Evolutionary conservation across 2,888 invertebrate genomes (phyloP).

Genomic region (Chirona hameri): DNA sequence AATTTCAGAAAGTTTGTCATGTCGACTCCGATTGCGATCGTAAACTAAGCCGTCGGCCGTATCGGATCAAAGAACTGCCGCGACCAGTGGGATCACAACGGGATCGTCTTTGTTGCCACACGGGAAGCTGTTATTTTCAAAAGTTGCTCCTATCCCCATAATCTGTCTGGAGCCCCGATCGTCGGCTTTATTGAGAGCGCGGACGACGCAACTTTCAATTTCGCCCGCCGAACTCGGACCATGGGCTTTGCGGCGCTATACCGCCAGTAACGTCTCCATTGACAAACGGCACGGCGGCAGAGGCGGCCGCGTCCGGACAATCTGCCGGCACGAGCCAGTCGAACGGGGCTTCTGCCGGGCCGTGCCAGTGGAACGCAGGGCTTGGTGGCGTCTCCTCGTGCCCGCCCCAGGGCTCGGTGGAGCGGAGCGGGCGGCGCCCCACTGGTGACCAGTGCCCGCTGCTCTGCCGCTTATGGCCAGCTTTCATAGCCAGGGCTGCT

Average conservation of each 20-base stretch:
- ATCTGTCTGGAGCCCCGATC: neutral
- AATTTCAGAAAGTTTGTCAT: constrained; percentile 1
- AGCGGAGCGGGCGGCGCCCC: neutral
- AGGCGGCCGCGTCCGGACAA: neutral
- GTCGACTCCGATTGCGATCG: neutral
- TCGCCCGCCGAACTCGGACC: neutral
- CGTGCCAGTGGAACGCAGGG: no score
- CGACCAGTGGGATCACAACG: neutral
- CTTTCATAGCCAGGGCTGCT: no score
- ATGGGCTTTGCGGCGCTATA: constrained; percentile 9
- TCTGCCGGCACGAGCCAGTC: neutral
- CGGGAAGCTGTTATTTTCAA: constrained; percentile 10
- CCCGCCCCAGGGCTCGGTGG: neutral
- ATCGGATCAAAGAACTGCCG: neutral
- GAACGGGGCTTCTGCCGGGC: no score
- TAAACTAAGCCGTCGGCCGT: neutral
- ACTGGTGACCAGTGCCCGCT: no score
- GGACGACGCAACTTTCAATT: neutral
- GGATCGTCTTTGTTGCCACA: neutral
- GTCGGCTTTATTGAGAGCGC: constrained; percentile 9
- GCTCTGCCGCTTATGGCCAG: no score
- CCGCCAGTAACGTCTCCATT: neutral
- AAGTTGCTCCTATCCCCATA: neutral
- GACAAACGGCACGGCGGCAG: constrained; percentile 6
- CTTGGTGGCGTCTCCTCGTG: neutral